A percentile compares a stretch with the other conserved stretches of the same genome.
These are phyloP conservation scores for Bruchidius siliquastri DNA, from an alignment of 2,888 invertebrate genomes.

Conservation along the genomic window DNA sequence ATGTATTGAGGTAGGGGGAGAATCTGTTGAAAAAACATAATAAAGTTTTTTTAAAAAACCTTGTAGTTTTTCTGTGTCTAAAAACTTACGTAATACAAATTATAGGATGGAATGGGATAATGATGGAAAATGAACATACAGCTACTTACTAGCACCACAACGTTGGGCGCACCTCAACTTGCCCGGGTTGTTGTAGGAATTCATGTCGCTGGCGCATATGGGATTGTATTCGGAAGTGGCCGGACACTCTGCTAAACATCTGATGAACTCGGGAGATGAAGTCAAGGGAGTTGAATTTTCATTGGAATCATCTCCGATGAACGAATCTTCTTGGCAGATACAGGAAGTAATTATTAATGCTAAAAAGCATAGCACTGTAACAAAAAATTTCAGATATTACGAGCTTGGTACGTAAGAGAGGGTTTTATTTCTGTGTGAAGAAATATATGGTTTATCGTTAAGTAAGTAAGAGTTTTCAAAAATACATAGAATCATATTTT, in stretches of 20 bases:
- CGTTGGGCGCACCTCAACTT: constrained; percentile 42
- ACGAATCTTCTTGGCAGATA: not conserved
- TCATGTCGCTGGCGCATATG: constrained; percentile 46
- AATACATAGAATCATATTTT: no score
- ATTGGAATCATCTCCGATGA: not conserved
- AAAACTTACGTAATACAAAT: no score
- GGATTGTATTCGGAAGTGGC: constrained; percentile 48
- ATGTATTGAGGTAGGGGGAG: no score
- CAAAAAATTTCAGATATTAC: not conserved
- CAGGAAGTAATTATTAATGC: not conserved
- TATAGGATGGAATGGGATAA: no score
- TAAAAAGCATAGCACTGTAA: not conserved
- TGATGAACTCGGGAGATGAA: constrained; percentile 20
- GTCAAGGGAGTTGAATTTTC: constrained; percentile 22
- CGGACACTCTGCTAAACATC: constrained; percentile 36
- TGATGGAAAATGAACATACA: not conserved
- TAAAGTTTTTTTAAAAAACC: no score
- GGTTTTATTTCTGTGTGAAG: no score
- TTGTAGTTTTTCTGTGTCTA: no score
- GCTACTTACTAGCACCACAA: constrained; percentile 48
- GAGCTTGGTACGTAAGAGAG: no score
- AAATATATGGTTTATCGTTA: no score
- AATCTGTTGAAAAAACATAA: no score
- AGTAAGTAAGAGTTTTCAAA: no score
- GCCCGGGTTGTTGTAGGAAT: constrained; percentile 44